Base-by-base conservation (phyloP, 2,888 invertebrate species). In the Malthinus flaveolus region DNA sequence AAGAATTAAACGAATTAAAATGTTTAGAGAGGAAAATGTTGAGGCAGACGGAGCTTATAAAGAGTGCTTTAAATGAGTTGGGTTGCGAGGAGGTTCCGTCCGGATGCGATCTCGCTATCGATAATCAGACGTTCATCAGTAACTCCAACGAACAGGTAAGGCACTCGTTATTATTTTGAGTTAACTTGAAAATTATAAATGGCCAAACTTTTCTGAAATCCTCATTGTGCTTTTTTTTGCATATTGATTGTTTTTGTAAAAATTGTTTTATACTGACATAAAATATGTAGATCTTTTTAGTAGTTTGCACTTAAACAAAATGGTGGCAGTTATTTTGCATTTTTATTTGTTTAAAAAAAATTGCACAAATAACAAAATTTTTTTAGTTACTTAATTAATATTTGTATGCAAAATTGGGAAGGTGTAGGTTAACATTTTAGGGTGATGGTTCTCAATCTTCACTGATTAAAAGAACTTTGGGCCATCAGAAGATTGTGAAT, bases 11-110 rank as follows among this genome's bases (percentile, higher is more conserved):
- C 69, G 91, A 94, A 72, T 79, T 93, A 58, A 86, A 89, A 67
- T 93, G 94, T 70, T 87, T 88, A 63, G 93, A 95, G 75, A 86
- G 91, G 61, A 93, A 92, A 75, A 87, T 91, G 76, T 86, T 88
- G 58, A 87, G 87, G 69, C 89, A 95, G 73, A 86, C 89, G 3
- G 93, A 94, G 73, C 85, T 94, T 76, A 93, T 93, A 66, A 87
- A 89, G 70, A 85, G 87, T 44, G 93, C 93, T n/a, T 79, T 94
- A 58, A 91, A 90, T 58, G 92, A 93, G 77, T 82, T 93, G 31
- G 93, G 93, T 54, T 93, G 93, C 74, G 93, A 93, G 77, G 93
- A 93, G 79, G 84, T 91, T 57, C 93, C 93, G 10, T 88, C 91
- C 6, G 93, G 91, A 49, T 92, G 91, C 75, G 93, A 93, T 78